Conservation (phyloP, 2,888 invertebrate genomes). For the Pyrochroa serraticornis region DNA sequence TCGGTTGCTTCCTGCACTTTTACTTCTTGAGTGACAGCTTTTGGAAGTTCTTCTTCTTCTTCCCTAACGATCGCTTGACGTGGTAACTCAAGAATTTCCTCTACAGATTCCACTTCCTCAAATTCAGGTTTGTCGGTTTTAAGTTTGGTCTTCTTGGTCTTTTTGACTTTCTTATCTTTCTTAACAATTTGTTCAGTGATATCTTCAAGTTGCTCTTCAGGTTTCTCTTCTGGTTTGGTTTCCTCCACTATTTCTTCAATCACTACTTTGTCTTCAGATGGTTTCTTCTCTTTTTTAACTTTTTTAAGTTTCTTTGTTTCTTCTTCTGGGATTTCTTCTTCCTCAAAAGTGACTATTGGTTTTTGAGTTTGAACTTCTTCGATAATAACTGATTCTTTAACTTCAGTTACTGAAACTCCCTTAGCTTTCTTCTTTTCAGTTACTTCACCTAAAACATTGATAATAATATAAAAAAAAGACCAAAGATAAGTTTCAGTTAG, state of each 20-base stretch:
- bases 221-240: conserved; percentile 22
- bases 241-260: conserved; percentile 34
- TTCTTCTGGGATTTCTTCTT: conserved; percentile 16
- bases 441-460: conserved; percentile 40
- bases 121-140: conserved; percentile 45
- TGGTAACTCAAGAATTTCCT: conserved; percentile 23
- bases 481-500: not conserved
- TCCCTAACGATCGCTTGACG: conserved; percentile 32
- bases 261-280: conserved; percentile 13
- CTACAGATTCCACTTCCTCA: conserved; percentile 36
- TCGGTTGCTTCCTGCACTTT: conserved; percentile 44
- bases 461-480: not conserved
- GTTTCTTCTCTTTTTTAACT: conserved; percentile 36
- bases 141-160: conserved; percentile 35
- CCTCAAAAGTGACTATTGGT: conserved; percentile 30
- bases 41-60: conserved; percentile 45
- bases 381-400: conserved; percentile 44
- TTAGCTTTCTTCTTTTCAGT: conserved; percentile 35
- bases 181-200: conserved; percentile 40
- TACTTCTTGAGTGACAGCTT: conserved; percentile 35
- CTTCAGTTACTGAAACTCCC: conserved; percentile 40
- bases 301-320: conserved; percentile 26
- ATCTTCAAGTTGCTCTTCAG: conserved; percentile 32
- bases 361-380: conserved; percentile 47
- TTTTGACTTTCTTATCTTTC: conserved; percentile 42